Evolutionary conservation across 2,113 vertebrate species (phyloP).

Genomic region (Mobula birostris): DNA sequence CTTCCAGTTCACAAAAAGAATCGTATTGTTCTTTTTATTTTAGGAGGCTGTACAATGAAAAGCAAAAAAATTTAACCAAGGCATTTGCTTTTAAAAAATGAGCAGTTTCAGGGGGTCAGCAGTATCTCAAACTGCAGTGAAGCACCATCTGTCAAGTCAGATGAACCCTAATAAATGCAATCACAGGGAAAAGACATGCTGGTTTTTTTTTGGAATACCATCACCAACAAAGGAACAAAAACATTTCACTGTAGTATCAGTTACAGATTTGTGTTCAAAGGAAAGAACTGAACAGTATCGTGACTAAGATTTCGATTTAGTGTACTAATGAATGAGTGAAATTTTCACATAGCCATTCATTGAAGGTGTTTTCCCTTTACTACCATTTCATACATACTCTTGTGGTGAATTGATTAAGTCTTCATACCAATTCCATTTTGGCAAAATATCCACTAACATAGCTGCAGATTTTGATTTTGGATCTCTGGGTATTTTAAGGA

Average conservation of each 20-base stretch:
- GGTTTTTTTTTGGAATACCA: background rate
- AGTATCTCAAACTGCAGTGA: slow-evolving; percentile 11
- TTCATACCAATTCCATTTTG: background rate
- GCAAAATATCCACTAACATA: background rate
- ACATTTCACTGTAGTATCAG: background rate
- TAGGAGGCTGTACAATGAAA: slow-evolving; percentile 4
- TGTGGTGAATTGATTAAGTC: background rate
- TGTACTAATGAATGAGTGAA: background rate
- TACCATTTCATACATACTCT: background rate
- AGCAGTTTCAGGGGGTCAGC: background rate
- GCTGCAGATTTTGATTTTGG: background rate
- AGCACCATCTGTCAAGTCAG: background rate
- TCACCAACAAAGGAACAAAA: background rate
- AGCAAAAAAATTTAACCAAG: slow-evolving; percentile 3
- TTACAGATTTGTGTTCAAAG: slow-evolving; percentile 14
- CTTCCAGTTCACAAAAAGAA: background rate
- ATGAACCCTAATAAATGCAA: background rate
- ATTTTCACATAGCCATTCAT: background rate
- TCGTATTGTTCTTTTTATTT: slow-evolving; percentile 21
- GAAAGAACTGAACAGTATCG: background rate
- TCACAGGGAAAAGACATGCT: background rate
- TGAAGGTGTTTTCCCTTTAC: background rate
- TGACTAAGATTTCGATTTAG: background rate
- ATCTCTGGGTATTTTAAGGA: background rate
- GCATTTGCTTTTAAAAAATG: background rate